Evolutionary conservation across 1,140 invertebrate genomes (phyloP).

Genomic region (Elymnias hypermnestra): DNA sequence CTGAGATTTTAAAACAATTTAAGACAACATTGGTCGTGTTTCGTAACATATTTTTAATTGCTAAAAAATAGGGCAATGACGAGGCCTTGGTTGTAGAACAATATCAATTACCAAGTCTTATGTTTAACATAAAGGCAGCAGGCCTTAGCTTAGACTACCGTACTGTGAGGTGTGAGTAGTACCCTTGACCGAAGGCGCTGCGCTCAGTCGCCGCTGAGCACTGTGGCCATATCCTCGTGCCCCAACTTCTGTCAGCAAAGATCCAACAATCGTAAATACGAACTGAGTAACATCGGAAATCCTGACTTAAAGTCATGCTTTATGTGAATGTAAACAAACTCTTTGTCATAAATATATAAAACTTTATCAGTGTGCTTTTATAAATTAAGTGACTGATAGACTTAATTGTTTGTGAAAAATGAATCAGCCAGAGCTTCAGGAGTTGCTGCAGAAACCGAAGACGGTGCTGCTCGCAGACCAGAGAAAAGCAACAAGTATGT

Average conservation of each 20-base stretch:
- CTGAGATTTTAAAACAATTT: too few relatives aligned
- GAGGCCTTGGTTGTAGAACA: conserved; percentile 15
- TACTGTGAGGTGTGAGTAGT: conserved; percentile 10
- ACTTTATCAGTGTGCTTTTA: background rate
- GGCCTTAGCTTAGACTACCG: conserved; percentile 5
- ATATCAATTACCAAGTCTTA: conserved; percentile 18
- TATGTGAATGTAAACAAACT: background rate
- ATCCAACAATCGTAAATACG: too few relatives aligned
- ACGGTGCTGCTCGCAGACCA: conserved; percentile 28
- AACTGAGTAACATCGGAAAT: too few relatives aligned
- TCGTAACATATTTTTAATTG: background rate
- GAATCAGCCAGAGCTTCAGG: conserved; percentile 48
- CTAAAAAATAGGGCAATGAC: conserved; percentile 6
- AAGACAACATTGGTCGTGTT: background rate
- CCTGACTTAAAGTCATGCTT: conserved; percentile 44
- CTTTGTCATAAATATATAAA: background rate
- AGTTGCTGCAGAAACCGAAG: conserved; percentile 48
- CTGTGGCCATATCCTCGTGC: conserved; percentile 45
- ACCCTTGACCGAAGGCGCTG: conserved; percentile 52
- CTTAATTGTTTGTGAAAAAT: conserved; percentile 35
- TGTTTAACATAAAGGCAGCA: conserved; percentile 18
- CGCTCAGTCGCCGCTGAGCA: conserved; percentile 53
- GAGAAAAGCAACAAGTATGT: conserved; percentile 53
- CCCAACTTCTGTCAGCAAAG: conserved; percentile 21
- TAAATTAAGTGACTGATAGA: conserved; percentile 9